Evolutionary conservation across 2,888 invertebrate species (phyloP), one percentile per base, ranked within the genome.

Genomic region (Anaspis maculata): DNA sequence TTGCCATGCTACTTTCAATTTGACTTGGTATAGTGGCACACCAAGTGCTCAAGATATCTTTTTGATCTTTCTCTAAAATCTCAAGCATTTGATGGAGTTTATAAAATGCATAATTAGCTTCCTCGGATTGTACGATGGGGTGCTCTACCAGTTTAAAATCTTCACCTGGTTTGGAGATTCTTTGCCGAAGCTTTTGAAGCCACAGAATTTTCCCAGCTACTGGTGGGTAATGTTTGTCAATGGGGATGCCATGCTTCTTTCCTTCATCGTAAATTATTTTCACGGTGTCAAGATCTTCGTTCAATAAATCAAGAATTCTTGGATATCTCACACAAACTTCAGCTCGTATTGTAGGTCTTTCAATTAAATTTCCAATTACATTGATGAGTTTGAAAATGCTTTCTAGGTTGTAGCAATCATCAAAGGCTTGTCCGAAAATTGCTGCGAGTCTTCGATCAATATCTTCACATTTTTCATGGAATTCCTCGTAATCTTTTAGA

Each of bases 391-490:
- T 80, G 49, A 77, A 77, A 25, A 71, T 64, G 25, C 72, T 67
- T 45, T 77, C 78, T 5, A 81, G 57, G 19, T 78, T 79, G 44
- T 72, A 70, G 46, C 86, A 87, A 52, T 92, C 91, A 35, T 83
- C 81, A 46, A 89, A 81, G 1, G 83, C 86, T 54, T 83, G 80
- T 7, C 79, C 74, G 52, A 91, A 84, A 41, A 90, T 74, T 11
- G 84, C 79, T 0, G 85, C 86, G 21, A 94, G 68, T 40, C 82
- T 70, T 37, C 82, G 71, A 56, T 94, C 92, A 30, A 84, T 74
- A 51, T 85, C 82, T 15, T 75, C 71, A 1, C 78, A 65, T 37
- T 76, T 76, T 1, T 60, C 62, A 52, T 73, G 67, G 57, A 88
- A 88, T 1, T 62, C 59, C 0, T 68, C 52, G 40, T 77, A 74